These are phyloP conservation scores for Lamellibrachia luymesi DNA, from an alignment of 1,140 invertebrate species.

Conservation along the genomic window DNA sequence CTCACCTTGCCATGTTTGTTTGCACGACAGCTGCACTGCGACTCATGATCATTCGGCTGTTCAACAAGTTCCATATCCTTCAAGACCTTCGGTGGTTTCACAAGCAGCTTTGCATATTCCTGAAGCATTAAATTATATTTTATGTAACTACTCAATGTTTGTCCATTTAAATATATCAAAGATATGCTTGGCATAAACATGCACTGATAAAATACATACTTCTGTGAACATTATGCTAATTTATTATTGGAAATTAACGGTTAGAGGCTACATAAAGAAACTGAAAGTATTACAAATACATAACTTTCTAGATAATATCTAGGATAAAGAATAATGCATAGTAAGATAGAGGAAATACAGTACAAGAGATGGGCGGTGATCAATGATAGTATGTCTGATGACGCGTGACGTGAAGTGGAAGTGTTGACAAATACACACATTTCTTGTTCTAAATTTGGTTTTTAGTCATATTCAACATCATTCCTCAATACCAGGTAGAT, in stretches of 20 bases:
- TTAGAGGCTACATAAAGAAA: neutral
- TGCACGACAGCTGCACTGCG: conserved; percentile 63
- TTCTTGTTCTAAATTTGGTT: too few species aligned
- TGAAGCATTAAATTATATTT: conserved; percentile 50
- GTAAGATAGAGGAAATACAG: neutral
- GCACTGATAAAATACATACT: conserved; percentile 6
- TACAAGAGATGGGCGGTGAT: too few species aligned
- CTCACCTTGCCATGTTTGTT: conserved; percentile 1
- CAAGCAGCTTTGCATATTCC: conserved; percentile 74
- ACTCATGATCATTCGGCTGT: conserved; percentile 58
- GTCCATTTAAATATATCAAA: conserved; percentile 9
- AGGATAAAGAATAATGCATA: neutral
- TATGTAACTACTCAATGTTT: conserved; percentile 19
- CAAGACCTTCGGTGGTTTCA: conserved; percentile 63
- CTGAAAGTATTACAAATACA: neutral
- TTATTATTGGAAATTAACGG: conserved; percentile 55
- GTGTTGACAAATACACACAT: too few species aligned
- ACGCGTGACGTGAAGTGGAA: too few species aligned
- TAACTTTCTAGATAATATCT: neutral
- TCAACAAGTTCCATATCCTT: conserved; percentile 75
- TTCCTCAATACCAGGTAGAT: too few species aligned
- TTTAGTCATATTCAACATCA: too few species aligned
- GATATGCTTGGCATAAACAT: conserved; percentile 19
- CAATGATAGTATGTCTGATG: too few species aligned
- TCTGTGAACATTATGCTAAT: conserved; percentile 19